A percentile compares a stretch with the other conserved stretches of the same genome.
Evolutionary conservation across 2,797 vertebrate species (phyloP).

Genomic region (Lepidocolaptes lacrymiger): DNA sequence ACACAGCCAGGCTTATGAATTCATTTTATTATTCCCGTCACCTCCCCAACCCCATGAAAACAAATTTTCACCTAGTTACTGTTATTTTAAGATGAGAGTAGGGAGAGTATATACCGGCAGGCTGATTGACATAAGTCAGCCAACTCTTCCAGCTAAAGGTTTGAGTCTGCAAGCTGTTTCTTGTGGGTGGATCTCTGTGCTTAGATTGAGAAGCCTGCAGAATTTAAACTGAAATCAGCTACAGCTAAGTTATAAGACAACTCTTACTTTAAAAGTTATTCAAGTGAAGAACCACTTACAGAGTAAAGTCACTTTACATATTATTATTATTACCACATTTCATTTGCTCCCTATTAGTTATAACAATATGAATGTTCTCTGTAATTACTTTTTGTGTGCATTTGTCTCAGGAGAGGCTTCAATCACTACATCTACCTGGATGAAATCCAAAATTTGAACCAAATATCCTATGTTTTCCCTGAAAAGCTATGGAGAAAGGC

Average conservation of each 20-base stretch:
- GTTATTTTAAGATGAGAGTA: slow-evolving; percentile 34
- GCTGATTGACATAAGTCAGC: slow-evolving; percentile 55
- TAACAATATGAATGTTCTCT: background rate
- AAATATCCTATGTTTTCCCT: background rate
- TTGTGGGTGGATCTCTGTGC: slow-evolving; percentile 53
- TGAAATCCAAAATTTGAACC: background rate
- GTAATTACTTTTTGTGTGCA: background rate
- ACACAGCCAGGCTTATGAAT: background rate
- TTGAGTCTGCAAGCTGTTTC: slow-evolving; percentile 66
- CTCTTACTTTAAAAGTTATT: background rate
- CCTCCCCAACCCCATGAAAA: background rate
- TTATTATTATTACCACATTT: background rate
- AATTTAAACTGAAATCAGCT: background rate
- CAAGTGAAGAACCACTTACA: background rate
- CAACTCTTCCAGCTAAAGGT: slow-evolving; percentile 39
- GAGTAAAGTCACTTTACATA: background rate
- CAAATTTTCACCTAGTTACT: slow-evolving; percentile 11
- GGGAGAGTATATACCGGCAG: background rate
- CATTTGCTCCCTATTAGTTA: background rate
- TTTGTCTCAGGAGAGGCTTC: background rate
- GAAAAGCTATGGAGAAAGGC: background rate
- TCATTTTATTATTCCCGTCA: slow-evolving; percentile 43
- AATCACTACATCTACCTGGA: background rate
- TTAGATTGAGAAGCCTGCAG: background rate
- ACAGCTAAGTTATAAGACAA: background rate